phyloP scores from a whole-genome alignment of 2,113 vertebrate species.

The Sterrhoptilus dennistouni region DNA sequence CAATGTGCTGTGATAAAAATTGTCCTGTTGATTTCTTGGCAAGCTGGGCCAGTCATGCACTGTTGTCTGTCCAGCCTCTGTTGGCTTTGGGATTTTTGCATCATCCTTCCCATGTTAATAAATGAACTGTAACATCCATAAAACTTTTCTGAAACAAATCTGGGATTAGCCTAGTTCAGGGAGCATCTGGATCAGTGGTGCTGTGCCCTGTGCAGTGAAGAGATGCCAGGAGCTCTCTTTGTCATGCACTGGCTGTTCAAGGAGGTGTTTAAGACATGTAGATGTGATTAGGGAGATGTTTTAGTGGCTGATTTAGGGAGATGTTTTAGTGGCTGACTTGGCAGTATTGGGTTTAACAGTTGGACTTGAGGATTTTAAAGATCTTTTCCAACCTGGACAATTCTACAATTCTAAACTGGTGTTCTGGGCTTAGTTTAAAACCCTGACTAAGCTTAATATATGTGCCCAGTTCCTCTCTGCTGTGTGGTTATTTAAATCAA shows the following conservation, averaged over 20 bases:
- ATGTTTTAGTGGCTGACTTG: not conserved
- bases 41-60: not conserved
- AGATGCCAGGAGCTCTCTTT: not conserved
- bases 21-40: not conserved
- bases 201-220: not conserved
- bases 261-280: not conserved
- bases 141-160: not conserved
- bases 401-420: not conserved
- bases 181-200: not conserved
- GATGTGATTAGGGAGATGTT: not conserved
- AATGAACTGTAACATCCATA: not conserved
- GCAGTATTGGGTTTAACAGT: not conserved
- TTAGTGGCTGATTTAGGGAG: not conserved
- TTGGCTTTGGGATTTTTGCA: not conserved
- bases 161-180: not conserved
- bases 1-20: not conserved
- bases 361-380: not conserved
- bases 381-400: not conserved
- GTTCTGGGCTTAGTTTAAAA: not conserved
- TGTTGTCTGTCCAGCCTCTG: not conserved
- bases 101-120: not conserved
- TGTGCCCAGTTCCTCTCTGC: not conserved
- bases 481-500: not conserved
- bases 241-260: not conserved
- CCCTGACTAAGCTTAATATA: not conserved